These are phyloP conservation scores for Myanophis thanlyinensis DNA, from an alignment of 2,113 vertebrate genomes.

Conservation along the genomic window DNA sequence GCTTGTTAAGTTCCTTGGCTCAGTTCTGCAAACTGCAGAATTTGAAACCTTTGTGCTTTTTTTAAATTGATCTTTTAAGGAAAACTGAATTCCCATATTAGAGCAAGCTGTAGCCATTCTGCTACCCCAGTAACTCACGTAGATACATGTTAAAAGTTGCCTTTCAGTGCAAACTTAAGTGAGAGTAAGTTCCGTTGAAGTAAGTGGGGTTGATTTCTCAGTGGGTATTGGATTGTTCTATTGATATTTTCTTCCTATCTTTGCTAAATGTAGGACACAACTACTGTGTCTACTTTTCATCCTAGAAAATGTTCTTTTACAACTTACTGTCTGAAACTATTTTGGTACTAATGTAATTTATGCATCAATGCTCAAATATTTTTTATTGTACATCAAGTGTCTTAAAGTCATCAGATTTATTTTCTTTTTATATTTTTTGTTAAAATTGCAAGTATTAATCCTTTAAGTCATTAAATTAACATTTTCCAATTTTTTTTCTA, in stretches of 20 bases:
- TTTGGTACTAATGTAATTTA: background rate
- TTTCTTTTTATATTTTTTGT: background rate
- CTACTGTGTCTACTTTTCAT: background rate
- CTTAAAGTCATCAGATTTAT: background rate
- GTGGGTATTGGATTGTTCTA: background rate
- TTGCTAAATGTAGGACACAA: background rate
- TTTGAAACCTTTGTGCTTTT: background rate
- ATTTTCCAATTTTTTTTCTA: background rate
- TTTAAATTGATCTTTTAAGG: background rate
- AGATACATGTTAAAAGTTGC: background rate
- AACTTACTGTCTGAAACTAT: background rate
- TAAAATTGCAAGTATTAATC: background rate
- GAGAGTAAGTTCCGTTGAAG: background rate
- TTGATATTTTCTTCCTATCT: background rate
- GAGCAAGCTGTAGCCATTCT: conserved; percentile 6
- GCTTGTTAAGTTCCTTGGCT: background rate
- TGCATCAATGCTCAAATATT: background rate
- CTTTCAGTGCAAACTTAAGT: background rate
- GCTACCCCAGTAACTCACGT: background rate
- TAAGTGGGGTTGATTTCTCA: background rate
- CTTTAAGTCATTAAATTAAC: background rate
- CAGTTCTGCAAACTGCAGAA: background rate
- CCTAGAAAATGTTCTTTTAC: background rate
- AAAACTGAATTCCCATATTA: background rate
- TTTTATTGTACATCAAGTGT: background rate